Evolutionary conservation across 2,113 vertebrate species (phyloP).

Genomic region (Machaerirhynchus nigripectus): DNA sequence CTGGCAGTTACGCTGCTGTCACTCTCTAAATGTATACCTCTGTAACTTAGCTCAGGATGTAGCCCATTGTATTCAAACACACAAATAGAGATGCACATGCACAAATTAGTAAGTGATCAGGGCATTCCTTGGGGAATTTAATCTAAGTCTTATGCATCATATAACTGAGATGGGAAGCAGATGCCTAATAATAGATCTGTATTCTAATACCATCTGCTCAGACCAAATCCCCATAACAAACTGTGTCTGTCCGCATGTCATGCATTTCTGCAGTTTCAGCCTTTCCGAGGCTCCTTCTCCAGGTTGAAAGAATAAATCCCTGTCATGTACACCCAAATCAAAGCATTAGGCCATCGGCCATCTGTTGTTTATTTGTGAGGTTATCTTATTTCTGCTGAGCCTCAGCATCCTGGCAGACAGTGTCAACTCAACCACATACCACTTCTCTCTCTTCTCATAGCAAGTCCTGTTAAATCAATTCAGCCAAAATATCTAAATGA

Average conservation of each 20-base stretch:
- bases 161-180: constrained; percentile 38
- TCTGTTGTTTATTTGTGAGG: constrained; percentile 60
- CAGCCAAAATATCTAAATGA: background rate
- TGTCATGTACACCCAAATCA: constrained; percentile 25
- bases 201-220: constrained; percentile 56
- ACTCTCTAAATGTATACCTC: background rate
- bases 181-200: constrained; percentile 57
- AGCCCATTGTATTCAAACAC: background rate
- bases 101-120: background rate
- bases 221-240: constrained; percentile 13
- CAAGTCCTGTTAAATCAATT: constrained; percentile 50
- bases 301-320: constrained; percentile 53
- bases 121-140: constrained; percentile 18
- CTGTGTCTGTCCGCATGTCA: background rate
- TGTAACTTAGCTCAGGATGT: background rate
- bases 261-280: constrained; percentile 54
- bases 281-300: constrained; percentile 22
- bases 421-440: background rate
- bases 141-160: background rate
- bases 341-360: constrained; percentile 42
- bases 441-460: background rate
- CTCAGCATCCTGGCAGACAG: background rate
- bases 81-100: background rate
- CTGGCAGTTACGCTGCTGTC: background rate
- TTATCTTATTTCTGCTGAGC: constrained; percentile 42